Evolutionary conservation across 2,113 vertebrate genomes (phyloP), one percentile per base, ranked within the genome.

Genomic region (Phycodurus eques): DNA sequence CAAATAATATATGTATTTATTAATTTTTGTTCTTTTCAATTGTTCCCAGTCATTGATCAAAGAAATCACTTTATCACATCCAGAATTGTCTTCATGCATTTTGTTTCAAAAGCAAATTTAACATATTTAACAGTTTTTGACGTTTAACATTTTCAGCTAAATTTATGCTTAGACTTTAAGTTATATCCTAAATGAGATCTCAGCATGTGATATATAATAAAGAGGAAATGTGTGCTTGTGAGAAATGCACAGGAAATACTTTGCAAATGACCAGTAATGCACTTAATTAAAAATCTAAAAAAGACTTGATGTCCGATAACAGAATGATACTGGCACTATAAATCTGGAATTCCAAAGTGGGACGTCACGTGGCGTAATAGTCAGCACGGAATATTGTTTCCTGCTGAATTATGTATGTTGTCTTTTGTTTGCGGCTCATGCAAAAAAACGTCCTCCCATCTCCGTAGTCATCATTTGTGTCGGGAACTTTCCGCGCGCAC

Each of bases 391-490:
- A 66, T 46, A 8, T 22, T 44, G 42, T 66, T 47, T 68, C 19
- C 31, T 53, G 49, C 71, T 76, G 63, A 68, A 77, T 39, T 56
- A 72, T 66, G 56, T 19, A 39, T 44, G 78, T 70, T 39, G 72
- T 44, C 0, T 43, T 70, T 66, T 69, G 47, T 78, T 73, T 51
- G 22, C 72, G 20, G 2, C 74, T 82, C 60, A 9, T 61, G 59
- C 35, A 39, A 39, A 22, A 31, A 64, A 64, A 43, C 11, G 10
- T 43, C 39, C 44, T 49, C 19, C 14, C n/a, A 47, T 31, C 64
- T 14, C 22, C 13, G 8, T 22, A 13, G 13, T 27, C 14, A 66
- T 47, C 43, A 66, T 31, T 9, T 8, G 44, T 3, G 22, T 22
- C 31, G 1, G 14, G 31, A 35, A 33, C 31, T 8, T 61, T 19